phyloP scores from a whole-genome alignment of 2,888 invertebrate genomes.

The Acanthopleura granulata region DNA sequence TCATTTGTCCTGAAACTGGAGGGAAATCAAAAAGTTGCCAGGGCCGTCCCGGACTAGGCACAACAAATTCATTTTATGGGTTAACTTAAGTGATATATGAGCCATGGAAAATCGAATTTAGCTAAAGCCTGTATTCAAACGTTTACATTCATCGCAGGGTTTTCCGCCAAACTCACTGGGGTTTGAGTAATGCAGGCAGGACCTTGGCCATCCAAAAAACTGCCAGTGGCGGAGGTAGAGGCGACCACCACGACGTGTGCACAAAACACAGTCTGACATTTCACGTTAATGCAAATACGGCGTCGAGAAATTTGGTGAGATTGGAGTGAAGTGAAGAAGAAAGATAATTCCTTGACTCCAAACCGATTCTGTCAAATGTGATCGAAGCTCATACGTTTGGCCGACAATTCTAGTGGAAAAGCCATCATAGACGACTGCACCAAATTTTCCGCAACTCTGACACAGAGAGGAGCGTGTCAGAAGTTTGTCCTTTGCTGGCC shows the following conservation, averaged over 20 bases:
- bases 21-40: neutral
- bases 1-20: neutral
- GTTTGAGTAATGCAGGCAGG: neutral
- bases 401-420: slow-evolving; percentile 13
- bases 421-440: slow-evolving; percentile 15
- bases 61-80: slow-evolving; percentile 4
- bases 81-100: slow-evolving; percentile 9
- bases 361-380: slow-evolving; percentile 20
- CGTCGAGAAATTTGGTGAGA: slow-evolving; percentile 18
- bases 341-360: slow-evolving; percentile 16
- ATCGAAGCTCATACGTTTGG: slow-evolving; percentile 19
- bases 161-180: slow-evolving; percentile 1
- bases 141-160: slow-evolving; percentile 11
- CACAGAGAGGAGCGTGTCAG: neutral
- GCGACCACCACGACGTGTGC: neutral
- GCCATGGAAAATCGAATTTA: slow-evolving; percentile 19
- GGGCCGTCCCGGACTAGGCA: neutral
- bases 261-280: slow-evolving; percentile 2
- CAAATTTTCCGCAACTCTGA: slow-evolving; percentile 6
- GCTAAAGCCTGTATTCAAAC: slow-evolving; percentile 12
- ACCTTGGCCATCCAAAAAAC: neutral
- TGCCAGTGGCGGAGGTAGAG: neutral
- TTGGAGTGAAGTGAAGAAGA: slow-evolving; percentile 19
- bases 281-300: slow-evolving; percentile 18
- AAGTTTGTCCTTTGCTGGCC: slow-evolving; percentile 12